Evolutionary conservation across 2,888 invertebrate genomes (phyloP).

Genomic region (Netelia melanura): DNA sequence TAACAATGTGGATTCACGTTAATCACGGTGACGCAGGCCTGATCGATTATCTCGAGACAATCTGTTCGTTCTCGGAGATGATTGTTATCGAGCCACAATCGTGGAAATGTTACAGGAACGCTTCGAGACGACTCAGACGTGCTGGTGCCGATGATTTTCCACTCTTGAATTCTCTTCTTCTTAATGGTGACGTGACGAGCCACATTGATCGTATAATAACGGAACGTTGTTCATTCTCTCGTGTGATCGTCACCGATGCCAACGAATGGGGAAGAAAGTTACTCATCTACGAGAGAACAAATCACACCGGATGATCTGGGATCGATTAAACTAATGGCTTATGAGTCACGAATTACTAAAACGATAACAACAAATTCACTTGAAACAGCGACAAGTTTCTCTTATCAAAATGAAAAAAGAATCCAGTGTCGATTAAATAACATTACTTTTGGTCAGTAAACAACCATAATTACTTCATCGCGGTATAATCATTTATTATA

Average conservation of each 20-base stretch:
- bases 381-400: too few relatives aligned
- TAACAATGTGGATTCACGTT: constrained; percentile 96
- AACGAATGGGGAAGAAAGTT: constrained; percentile 91
- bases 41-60: constrained; percentile 87
- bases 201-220: constrained; percentile 87
- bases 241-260: constrained; percentile 87
- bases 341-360: not conserved
- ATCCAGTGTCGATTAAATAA: too few relatives aligned
- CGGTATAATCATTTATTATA: too few relatives aligned
- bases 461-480: too few relatives aligned
- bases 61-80: constrained; percentile 86
- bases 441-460: too few relatives aligned
- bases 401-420: too few relatives aligned
- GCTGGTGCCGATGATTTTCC: constrained; percentile 88
- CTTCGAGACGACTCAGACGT: constrained; percentile 90
- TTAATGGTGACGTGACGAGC: constrained; percentile 87
- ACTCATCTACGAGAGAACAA: constrained; percentile 86
- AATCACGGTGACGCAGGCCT: constrained; percentile 93
- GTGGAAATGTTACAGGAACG: constrained; percentile 93
- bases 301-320: not conserved
- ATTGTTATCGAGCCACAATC: constrained; percentile 93
- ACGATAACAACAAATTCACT: not conserved
- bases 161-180: constrained; percentile 87
- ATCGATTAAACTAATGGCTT: not conserved
- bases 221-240: constrained; percentile 85